These are phyloP conservation scores for Octodon degus DNA, from an alignment of 2,113 vertebrate species.

Conservation along the genomic window DNA sequence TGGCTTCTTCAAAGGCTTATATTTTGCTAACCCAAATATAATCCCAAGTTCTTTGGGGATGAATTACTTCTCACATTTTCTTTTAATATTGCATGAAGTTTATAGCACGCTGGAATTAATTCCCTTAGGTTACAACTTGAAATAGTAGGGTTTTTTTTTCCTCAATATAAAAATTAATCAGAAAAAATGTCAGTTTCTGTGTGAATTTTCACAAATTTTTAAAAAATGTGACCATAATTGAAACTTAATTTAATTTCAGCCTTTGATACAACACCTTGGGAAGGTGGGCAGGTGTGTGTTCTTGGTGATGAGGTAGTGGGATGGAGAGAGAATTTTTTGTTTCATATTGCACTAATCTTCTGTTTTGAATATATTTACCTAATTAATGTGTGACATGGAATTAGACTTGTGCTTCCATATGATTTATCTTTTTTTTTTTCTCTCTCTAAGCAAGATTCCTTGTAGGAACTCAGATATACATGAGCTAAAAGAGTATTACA, in stretches of 20 bases:
- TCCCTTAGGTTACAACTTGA: background rate
- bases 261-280: background rate
- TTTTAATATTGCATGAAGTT: constrained; percentile 21
- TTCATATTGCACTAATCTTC: constrained; percentile 8
- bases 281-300: background rate
- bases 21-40: constrained; percentile 21
- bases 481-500: background rate
- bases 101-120: constrained; percentile 13
- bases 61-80: constrained; percentile 38
- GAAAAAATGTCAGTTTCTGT: constrained; percentile 21
- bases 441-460: background rate
- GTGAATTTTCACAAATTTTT: background rate
- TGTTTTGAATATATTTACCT: background rate
- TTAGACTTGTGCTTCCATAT: background rate
- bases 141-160: background rate
- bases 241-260: background rate
- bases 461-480: background rate
- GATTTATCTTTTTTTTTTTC: background rate
- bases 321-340: background rate
- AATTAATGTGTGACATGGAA: background rate
- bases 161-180: background rate
- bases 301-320: background rate
- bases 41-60: background rate
- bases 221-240: background rate
- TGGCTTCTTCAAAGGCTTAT: constrained; percentile 45